These are phyloP conservation scores for Sialia sialis DNA, from an alignment of 2,113 vertebrate species.

Conservation along the genomic window DNA sequence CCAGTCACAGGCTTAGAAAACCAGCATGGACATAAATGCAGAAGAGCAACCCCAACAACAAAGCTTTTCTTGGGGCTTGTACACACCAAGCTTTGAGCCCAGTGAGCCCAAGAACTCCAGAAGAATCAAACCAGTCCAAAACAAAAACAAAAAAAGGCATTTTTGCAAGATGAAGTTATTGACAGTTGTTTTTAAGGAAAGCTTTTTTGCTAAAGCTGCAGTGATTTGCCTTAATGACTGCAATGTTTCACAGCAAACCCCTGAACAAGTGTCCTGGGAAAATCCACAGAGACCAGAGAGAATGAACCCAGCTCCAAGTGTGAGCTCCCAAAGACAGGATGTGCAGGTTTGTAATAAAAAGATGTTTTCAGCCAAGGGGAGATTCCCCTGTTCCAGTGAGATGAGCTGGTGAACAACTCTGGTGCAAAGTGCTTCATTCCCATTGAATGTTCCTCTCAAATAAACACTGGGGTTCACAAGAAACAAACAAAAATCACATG, in stretches of 20 bases:
- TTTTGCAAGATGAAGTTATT: neutral
- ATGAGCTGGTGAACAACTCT: neutral
- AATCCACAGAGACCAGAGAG: neutral
- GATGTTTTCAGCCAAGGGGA: neutral
- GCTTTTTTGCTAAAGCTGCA: neutral
- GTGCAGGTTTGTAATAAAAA: neutral
- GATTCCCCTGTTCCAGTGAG: neutral
- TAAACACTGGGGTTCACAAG: neutral
- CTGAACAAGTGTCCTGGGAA: constrained; percentile 14
- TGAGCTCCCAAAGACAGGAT: neutral
- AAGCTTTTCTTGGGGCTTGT: fast-evolving
- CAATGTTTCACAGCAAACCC: constrained; percentile 11
- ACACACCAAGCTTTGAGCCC: neutral
- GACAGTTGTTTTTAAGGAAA: constrained; percentile 7
- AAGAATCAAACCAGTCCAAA: neutral
- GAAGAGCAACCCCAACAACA: neutral
- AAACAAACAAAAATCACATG: neutral
- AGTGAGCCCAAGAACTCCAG: neutral
- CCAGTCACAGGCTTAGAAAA: neutral
- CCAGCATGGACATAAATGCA: neutral
- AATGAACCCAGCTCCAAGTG: neutral
- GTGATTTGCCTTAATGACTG: constrained; percentile 23
- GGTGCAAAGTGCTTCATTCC: neutral
- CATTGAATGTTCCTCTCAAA: neutral
- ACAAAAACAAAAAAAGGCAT: too few species aligned